Evolutionary conservation across 2,888 invertebrate species (phyloP).

Genomic region (Drepana falcataria): DNA sequence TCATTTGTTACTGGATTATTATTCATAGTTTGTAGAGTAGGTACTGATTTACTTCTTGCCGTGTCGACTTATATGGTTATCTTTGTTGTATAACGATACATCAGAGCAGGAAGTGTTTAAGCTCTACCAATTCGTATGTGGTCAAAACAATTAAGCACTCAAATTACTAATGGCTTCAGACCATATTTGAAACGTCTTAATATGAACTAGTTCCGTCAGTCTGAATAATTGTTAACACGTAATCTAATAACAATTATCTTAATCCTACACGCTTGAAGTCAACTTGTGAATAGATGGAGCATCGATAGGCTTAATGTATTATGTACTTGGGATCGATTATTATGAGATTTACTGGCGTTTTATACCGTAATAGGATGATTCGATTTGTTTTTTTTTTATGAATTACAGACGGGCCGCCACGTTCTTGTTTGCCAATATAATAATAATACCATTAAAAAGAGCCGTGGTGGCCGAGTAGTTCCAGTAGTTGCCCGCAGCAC

Average conservation of each 20-base stretch:
- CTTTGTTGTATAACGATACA: conserved; percentile 19
- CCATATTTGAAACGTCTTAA: conserved; percentile 35
- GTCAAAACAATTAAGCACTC: conserved; percentile 44
- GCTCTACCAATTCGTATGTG: conserved; percentile 37
- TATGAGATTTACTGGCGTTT: too few relatives aligned
- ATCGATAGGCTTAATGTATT: background rate
- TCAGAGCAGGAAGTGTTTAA: conserved; percentile 38
- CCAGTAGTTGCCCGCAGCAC: too few relatives aligned
- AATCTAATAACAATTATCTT: conserved; percentile 16
- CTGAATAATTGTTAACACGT: conserved; percentile 37
- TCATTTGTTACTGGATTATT: background rate
- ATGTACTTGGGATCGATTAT: background rate
- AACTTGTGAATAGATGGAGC: background rate
- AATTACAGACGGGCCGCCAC: too few relatives aligned
- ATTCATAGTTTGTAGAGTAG: background rate
- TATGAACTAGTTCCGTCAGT: conserved; percentile 34
- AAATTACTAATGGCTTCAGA: conserved; percentile 29
- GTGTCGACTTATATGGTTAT: conserved; percentile 3
- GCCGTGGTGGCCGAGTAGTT: too few relatives aligned
- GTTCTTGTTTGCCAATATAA: too few relatives aligned
- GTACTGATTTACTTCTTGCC: background rate
- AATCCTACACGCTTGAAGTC: conserved; percentile 18
- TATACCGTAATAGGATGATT: too few relatives aligned
- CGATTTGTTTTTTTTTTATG: too few relatives aligned
- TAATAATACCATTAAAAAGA: too few relatives aligned